phyloP scores from a whole-genome alignment of 2,797 vertebrate genomes.

The Novumbra hubbsi region DNA sequence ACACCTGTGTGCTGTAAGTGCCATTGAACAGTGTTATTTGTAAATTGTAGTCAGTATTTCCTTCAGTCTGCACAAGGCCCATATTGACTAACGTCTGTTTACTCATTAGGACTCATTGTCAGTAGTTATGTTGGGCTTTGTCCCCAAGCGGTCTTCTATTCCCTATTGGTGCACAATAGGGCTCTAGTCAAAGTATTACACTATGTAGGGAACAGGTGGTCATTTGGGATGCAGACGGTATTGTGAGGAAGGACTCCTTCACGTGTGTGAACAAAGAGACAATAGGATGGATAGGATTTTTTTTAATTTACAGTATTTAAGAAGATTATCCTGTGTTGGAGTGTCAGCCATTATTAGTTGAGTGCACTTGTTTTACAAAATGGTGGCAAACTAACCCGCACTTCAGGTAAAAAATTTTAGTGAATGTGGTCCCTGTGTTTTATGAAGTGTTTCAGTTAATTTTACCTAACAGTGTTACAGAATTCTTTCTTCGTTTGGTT shows the following conservation, averaged over 20 bases:
- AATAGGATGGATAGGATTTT: slow-evolving; percentile 2
- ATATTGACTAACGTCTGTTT: slow-evolving; percentile 10
- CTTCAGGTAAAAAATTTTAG: slow-evolving; percentile 67
- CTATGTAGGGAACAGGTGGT: background rate
- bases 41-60: slow-evolving; percentile 3
- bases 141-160: background rate
- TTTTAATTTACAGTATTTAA: slow-evolving; percentile 11
- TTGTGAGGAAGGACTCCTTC: background rate
- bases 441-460: slow-evolving; percentile 81
- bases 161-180: background rate
- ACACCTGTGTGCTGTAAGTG: slow-evolving; percentile 80
- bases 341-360: slow-evolving; percentile 12
- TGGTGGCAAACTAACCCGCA: slow-evolving; percentile 58
- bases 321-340: slow-evolving; percentile 5
- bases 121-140: background rate
- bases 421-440: slow-evolving; percentile 80
- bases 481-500: slow-evolving; percentile 70
- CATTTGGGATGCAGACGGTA: background rate
- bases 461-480: slow-evolving; percentile 95
- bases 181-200: background rate
- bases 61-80: background rate
- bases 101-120: background rate
- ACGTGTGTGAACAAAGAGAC: background rate
- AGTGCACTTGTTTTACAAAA: slow-evolving; percentile 56
- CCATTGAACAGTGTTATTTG: slow-evolving; percentile 73